Base-by-base conservation (phyloP, 1,140 invertebrate species). In the Fopius arisanus region DNA sequence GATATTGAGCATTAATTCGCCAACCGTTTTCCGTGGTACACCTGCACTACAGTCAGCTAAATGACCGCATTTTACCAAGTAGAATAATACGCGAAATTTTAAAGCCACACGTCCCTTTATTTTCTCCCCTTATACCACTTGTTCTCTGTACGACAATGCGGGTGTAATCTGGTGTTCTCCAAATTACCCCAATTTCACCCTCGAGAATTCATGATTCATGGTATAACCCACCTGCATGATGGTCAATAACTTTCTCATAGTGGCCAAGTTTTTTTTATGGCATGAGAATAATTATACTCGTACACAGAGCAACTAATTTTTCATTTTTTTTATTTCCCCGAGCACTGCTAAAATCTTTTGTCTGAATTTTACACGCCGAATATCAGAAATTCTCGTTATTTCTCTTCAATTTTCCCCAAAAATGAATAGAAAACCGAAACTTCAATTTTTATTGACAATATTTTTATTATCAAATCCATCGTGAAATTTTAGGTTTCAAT, bases 81-180 rank as follows among this genome's bases (percentile, higher is more conserved):
- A 21, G 29, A 40, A 67, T 43, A 67, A 66, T 63, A 21, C 66
- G 54, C 21, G 23, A 59, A 67, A 67, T 67, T 67, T 67, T 67
- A 40, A 43, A 26, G 37, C 63, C 63, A 37, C 28, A 33, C 33
- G 21, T 43, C 10, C 66, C 21, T 40, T 66, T n/a, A 40, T 40
- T 40, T 40, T 67, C 37, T 12, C 19, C 26, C 31, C n/a, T 66
- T 37, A 14, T 26, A 26, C 9, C 26, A 40, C 40, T 71, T 0
- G 33, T 43, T 37, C 31, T 70, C 12, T 62, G 6, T 28, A 63
- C 12, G 16, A 71, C 70, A 63, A 71, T 71, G 59, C 59, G 70
- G 70, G 70, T 54, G 54, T 65, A 71, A 71, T 71, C 59, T 54
- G 21, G 16, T 43, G 59, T 37, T 29, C 9, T 40, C 40, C 6